Evolutionary conservation across 2,797 vertebrate species (phyloP).

Genomic region (Pygocentrus nattereri): DNA sequence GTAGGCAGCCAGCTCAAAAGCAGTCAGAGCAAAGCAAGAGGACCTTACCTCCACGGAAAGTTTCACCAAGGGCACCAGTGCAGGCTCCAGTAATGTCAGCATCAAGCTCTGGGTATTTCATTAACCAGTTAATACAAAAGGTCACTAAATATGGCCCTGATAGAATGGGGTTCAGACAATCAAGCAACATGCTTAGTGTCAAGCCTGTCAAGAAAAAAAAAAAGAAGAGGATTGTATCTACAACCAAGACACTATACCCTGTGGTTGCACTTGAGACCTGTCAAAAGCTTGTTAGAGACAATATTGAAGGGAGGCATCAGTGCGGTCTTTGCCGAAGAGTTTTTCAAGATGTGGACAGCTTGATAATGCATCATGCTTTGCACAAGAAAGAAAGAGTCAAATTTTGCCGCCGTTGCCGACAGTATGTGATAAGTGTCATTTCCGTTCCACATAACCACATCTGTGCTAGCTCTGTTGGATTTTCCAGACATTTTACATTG

Average conservation of each 20-base stretch:
- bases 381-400: slow-evolving; percentile 83
- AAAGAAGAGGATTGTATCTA: slow-evolving; percentile 67
- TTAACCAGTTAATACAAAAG: slow-evolving; percentile 50
- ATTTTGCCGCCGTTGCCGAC: slow-evolving; percentile 79
- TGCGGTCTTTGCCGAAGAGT: slow-evolving; percentile 79
- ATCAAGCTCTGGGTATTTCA: slow-evolving; percentile 29
- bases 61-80: slow-evolving; percentile 66
- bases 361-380: slow-evolving; percentile 81
- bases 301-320: slow-evolving; percentile 72
- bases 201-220: slow-evolving; percentile 64
- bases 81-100: slow-evolving; percentile 19
- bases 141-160: slow-evolving; percentile 35
- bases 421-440: slow-evolving; percentile 76
- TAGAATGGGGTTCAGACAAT: slow-evolving; percentile 67
- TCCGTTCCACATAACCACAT: slow-evolving; percentile 75
- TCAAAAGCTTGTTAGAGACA: slow-evolving; percentile 73
- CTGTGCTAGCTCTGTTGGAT: slow-evolving; percentile 67
- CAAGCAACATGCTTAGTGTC: slow-evolving; percentile 67
- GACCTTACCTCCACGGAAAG: slow-evolving; percentile 66
- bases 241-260: slow-evolving; percentile 79
- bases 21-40: slow-evolving; percentile 47
- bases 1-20: slow-evolving; percentile 53
- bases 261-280: slow-evolving; percentile 83
- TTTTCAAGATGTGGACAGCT: slow-evolving; percentile 75
- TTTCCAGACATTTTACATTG: slow-evolving; percentile 9